Percentiles rank a stretch among this genome's conserved stretches.
These are phyloP conservation scores for Rhamnusium bicolor DNA, from an alignment of 2,888 invertebrate species.

Conservation along the genomic window DNA sequence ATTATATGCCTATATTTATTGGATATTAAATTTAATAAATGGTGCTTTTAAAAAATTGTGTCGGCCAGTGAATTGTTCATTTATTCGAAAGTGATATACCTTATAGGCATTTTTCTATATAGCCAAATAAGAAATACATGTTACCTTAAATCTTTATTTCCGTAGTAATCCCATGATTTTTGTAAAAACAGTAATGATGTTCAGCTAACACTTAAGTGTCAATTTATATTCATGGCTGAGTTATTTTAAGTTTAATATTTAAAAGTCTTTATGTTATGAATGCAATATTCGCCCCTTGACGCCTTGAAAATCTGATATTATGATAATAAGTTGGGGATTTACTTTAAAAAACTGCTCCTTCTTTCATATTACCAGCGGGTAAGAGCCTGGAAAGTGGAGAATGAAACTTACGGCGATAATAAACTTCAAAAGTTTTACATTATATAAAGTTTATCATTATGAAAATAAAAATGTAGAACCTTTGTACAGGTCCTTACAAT, in stretches of 20 bases:
- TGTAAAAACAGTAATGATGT: slow-evolving; percentile 13
- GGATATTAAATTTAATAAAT: too few relatives aligned
- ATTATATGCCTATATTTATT: too few relatives aligned
- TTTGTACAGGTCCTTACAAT: not conserved
- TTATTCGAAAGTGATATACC: too few relatives aligned
- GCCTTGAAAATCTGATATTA: slow-evolving; percentile 53
- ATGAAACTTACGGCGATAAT: slow-evolving; percentile 50
- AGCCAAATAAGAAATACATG: too few relatives aligned
- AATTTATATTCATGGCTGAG: slow-evolving; percentile 46
- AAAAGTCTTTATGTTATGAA: slow-evolving; percentile 51
- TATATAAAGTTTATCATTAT: slow-evolving; percentile 41
- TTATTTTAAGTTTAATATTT: slow-evolving; percentile 44
- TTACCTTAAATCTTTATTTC: not conserved
- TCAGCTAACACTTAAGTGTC: slow-evolving; percentile 26
- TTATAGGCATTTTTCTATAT: too few relatives aligned
- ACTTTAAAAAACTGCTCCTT: slow-evolving; percentile 48
- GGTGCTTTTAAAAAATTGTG: too few relatives aligned
- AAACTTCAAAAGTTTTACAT: slow-evolving; percentile 49
- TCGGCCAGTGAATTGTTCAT: too few relatives aligned
- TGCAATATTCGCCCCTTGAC: slow-evolving; percentile 54
- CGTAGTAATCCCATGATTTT: not conserved
- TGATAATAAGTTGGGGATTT: slow-evolving; percentile 56
- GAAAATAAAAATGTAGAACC: not conserved
- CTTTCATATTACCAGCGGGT: slow-evolving; percentile 34
- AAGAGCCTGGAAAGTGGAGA: slow-evolving; percentile 36